A percentile compares a stretch with the other conserved stretches of the same genome.
These are phyloP conservation scores for Hippocampus guttulatus DNA, from an alignment of 2,113 vertebrate species.

Conservation along the genomic window DNA sequence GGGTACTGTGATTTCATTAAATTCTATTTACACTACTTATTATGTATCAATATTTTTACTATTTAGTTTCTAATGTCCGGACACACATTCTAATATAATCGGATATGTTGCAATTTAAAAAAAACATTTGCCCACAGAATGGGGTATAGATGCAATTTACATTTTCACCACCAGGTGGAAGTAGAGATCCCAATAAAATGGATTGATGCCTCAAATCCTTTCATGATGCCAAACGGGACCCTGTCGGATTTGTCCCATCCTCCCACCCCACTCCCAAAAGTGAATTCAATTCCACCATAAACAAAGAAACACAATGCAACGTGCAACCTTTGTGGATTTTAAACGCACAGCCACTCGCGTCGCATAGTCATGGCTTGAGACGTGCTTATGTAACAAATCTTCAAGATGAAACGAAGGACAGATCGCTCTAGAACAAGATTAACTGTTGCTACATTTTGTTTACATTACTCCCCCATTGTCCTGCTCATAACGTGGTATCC, in stretches of 20 bases:
- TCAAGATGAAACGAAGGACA: slow-evolving; percentile 7
- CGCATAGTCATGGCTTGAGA: slow-evolving; percentile 1
- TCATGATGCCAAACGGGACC: slow-evolving; percentile 40
- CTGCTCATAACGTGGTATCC: background rate
- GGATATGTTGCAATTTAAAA: background rate
- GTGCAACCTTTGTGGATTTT: background rate
- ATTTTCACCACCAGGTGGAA: slow-evolving; percentile 52
- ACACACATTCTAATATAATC: background rate
- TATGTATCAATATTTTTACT: too few species aligned
- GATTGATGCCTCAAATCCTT: slow-evolving; percentile 41
- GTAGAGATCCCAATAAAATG: slow-evolving; percentile 31
- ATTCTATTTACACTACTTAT: too few species aligned
- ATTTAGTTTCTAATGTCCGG: background rate
- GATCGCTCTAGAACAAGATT: slow-evolving; percentile 4
- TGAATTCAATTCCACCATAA: slow-evolving; percentile 35
- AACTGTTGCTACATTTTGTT: slow-evolving; percentile 14
- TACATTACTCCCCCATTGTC: slow-evolving; percentile 21
- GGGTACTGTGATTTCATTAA: too few species aligned
- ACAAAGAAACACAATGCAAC: slow-evolving; percentile 48
- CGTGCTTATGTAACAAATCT: slow-evolving; percentile 40
- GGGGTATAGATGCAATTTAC: background rate
- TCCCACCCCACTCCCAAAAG: slow-evolving; percentile 60
- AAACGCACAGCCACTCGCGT: background rate
- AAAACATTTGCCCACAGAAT: background rate
- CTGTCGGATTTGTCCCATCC: slow-evolving; percentile 46